Base-by-base conservation (phyloP, 2,888 invertebrate species). In the Papilio elwesi region DNA sequence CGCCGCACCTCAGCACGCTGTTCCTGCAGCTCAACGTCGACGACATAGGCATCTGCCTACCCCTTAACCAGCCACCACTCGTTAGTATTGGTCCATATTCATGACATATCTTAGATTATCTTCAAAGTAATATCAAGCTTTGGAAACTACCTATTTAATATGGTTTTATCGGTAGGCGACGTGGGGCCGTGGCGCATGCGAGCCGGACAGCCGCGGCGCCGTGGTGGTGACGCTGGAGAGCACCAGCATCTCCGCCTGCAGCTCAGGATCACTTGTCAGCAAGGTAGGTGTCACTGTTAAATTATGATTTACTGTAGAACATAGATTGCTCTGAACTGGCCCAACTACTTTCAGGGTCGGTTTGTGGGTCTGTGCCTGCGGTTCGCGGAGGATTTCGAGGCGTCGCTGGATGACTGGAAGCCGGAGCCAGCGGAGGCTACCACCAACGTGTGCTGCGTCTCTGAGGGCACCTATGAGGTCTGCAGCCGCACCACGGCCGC, bases 381-480 rank as follows among this genome's bases (percentile, higher is more conserved):
- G 68, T 99, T 99, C 93, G 98, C 99, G 0, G 98, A 99, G 82
- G 99, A 99, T 90, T 99, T 99, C 91, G 98, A 99, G 91, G 98
- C 98, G 0, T 98, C 98, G 48, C 94, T 98, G 81, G 99, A 99
- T 86, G 99, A 99, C 88, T 99, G 99, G 99, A 98, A 98, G 88
- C 99, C 99, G 0, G 97, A 97, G 82, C 95, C 96, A 85, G 95
- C 94, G 68, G 97, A 97, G 82, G 95, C 95, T 74, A 96, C 97
- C 71, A 97, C 97, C 96, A 98, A 98, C 87, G 95, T 98, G 59
- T 99, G 99, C 91, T 97, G 98, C 70, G 99, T 99, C n/a, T 99
- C 99, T 11, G 98, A 99, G 89, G 99, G 99, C 15, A 99, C 99
- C 1, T 99, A 99, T 85, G 99, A 99, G 93, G 98, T 99, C 6